Evolutionary conservation across 2,888 invertebrate species (phyloP).

Genomic region (Xestia sexstrigata): DNA sequence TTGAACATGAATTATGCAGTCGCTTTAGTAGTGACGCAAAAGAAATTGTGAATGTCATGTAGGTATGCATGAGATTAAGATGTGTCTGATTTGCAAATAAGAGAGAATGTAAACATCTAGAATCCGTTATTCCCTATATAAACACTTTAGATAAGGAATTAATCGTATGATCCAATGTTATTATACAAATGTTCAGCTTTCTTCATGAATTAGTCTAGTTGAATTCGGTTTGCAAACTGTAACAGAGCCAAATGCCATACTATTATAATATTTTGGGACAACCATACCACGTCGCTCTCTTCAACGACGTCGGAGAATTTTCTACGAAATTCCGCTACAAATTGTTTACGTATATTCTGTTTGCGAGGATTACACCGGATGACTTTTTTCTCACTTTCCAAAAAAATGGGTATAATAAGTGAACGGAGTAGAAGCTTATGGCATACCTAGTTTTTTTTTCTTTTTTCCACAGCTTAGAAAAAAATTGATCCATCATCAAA

Average conservation of each 20-base stretch:
- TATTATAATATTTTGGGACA: conserved; percentile 49
- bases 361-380: conserved; percentile 23
- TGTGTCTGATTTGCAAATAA: conserved; percentile 5
- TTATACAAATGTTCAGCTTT: conserved; percentile 12
- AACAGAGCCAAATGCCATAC: conserved; percentile 50
- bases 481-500: too few species aligned
- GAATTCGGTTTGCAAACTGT: conserved; percentile 41
- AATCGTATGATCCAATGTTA: not conserved
- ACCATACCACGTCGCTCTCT: conserved; percentile 16
- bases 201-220: conserved; percentile 3
- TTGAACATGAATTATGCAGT: conserved; percentile 35
- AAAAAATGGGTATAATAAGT: too few species aligned
- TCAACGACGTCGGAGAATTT: conserved; percentile 22
- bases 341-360: conserved; percentile 28
- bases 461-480: too few species aligned
- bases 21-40: conserved; percentile 16
- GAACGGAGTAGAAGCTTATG: too few species aligned
- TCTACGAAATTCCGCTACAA: conserved; percentile 38
- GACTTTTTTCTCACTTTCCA: too few species aligned
- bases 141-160: conserved; percentile 11
- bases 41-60: conserved; percentile 10
- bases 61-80: conserved; percentile 16
- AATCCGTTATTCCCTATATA: not conserved
- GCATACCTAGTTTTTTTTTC: too few species aligned
- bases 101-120: not conserved